These are phyloP conservation scores for Tricholaema leucomelas DNA, from an alignment of 2,113 vertebrate genomes.

Conservation along the genomic window DNA sequence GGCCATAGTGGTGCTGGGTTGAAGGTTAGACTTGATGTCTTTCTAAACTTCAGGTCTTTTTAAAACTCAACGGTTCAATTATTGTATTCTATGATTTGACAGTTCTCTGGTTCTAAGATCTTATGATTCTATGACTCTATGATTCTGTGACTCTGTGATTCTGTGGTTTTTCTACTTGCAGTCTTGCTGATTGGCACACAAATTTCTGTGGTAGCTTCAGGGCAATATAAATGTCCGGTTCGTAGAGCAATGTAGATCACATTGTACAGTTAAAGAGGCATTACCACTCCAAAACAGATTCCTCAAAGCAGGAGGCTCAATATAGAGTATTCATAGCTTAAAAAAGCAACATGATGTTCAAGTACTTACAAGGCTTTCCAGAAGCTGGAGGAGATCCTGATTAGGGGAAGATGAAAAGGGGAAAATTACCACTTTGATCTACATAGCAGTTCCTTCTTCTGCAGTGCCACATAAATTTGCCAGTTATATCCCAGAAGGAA, in stretches of 20 bases:
- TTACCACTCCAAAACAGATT: background rate
- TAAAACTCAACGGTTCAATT: no score
- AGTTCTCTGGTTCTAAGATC: background rate
- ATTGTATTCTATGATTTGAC: no score
- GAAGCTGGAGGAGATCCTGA: background rate
- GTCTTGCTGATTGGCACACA: background rate
- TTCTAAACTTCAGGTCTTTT: no score
- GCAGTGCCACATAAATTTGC: background rate
- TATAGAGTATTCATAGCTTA: background rate
- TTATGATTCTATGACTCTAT: no score
- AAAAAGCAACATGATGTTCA: background rate
- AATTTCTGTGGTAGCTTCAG: background rate
- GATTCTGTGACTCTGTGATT: background rate
- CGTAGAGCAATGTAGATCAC: accelerated
- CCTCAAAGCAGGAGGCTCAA: background rate
- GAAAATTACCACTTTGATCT: background rate
- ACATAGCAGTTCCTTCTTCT: background rate
- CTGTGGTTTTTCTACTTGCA: background rate
- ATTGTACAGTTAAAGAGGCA: accelerated
- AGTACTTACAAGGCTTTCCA: background rate
- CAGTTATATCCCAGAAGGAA: background rate
- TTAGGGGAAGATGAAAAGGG: background rate
- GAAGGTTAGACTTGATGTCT: no score
- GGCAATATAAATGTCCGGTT: background rate
- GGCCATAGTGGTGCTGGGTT: no score